These are phyloP conservation scores for Drosophila teissieri DNA, from an alignment of 1,140 invertebrate genomes.

Conservation along the genomic window DNA sequence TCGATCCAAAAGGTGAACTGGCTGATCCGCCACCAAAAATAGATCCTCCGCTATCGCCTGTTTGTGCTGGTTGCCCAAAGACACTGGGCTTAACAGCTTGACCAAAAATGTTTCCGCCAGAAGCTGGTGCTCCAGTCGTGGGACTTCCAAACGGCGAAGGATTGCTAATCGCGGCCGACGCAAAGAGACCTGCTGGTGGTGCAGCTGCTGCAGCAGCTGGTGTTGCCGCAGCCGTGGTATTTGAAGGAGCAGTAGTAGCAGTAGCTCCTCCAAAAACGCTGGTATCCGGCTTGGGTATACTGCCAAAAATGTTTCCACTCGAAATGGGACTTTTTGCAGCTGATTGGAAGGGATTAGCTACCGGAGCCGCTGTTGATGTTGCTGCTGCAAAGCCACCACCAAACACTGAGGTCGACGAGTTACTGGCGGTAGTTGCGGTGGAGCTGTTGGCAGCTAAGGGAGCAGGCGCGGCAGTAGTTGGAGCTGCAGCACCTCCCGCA, in stretches of 20 bases:
- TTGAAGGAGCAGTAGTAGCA: not conserved
- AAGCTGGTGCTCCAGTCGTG: conserved; percentile 17
- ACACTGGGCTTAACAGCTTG: conserved; percentile 48
- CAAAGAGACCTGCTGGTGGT: conserved; percentile 67
- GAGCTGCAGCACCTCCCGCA: conserved; percentile 13
- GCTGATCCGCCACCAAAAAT: conserved; percentile 69
- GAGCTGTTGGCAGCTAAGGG: conserved; percentile 17
- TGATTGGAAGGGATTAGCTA: conserved; percentile 39
- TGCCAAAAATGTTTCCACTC: conserved; percentile 60
- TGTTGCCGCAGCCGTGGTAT: conserved; percentile 19
- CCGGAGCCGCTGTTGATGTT: conserved; percentile 8
- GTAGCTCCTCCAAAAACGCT: conserved; percentile 61
- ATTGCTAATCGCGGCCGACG: conserved; percentile 45
- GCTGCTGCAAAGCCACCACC: conserved; percentile 41
- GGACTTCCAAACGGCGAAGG: conserved; percentile 56
- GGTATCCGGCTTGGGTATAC: conserved; percentile 70
- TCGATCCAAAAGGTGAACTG: conserved; percentile 47
- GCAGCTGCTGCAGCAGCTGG: conserved; percentile 19
- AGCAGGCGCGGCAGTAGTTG: conserved; percentile 2
- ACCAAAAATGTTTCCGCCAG: conserved; percentile 61
- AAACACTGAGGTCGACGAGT: conserved; percentile 47
- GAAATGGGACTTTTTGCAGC: conserved; percentile 2
- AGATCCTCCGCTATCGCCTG: conserved; percentile 35
- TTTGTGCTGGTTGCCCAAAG: conserved; percentile 43
- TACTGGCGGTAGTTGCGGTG: conserved; percentile 16